phyloP scores from a whole-genome alignment of 2,113 vertebrate species.

The Garra rufa region DNA sequence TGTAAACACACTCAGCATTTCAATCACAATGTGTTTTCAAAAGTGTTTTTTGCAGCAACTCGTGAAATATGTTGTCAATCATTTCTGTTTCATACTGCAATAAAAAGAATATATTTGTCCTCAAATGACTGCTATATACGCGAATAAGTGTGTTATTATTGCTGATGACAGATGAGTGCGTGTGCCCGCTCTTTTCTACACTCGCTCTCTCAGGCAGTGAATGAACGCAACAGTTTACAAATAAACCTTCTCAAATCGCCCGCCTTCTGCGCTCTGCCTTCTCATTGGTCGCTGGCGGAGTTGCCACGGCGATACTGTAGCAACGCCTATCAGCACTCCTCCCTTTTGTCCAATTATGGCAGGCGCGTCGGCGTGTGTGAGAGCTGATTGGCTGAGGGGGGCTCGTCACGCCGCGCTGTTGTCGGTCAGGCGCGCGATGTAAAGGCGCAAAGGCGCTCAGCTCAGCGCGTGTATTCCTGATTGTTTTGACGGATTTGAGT shows the following conservation, averaged over 20 bases:
- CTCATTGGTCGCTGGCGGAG: conserved; percentile 70
- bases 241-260: conserved; percentile 77
- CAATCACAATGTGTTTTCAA: neutral
- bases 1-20: conserved; percentile 3
- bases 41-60: conserved; percentile 47
- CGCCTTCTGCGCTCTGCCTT: conserved; percentile 69
- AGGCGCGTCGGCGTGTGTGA: conserved; percentile 40
- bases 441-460: conserved; percentile 63
- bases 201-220: conserved; percentile 61
- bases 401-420: conserved; percentile 54
- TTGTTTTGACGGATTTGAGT: conserved; percentile 50
- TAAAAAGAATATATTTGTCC: conserved; percentile 3
- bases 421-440: conserved; percentile 76
- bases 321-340: conserved; percentile 64
- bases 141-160: neutral
- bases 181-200: conserved; percentile 69
- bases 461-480: conserved; percentile 55
- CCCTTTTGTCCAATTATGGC: conserved; percentile 71
- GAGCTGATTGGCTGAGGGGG: conserved; percentile 71
- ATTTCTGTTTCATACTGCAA: conserved; percentile 11
- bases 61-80: neutral
- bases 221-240: conserved; percentile 69
- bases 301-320: conserved; percentile 77
- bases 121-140: neutral
- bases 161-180: neutral